These are phyloP conservation scores for Orgyia antiqua DNA, from an alignment of 2,888 invertebrate species.

Conservation along the genomic window DNA sequence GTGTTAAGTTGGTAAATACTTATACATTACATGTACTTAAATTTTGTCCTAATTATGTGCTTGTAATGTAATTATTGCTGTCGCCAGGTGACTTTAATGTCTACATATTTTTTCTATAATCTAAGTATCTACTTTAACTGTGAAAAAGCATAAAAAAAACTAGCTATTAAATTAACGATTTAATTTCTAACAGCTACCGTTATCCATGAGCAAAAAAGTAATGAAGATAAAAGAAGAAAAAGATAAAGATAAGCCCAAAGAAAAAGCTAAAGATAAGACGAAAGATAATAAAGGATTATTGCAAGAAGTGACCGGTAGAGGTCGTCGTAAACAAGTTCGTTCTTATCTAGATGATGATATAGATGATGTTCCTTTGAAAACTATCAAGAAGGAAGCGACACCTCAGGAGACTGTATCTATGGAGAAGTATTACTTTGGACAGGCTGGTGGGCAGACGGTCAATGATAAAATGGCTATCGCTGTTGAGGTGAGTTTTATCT, in stretches of 20 bases:
- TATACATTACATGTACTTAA: too few species aligned
- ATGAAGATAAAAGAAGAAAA: slow-evolving; percentile 60
- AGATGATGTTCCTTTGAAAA: slow-evolving; percentile 61
- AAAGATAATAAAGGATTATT: too few species aligned
- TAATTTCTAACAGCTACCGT: slow-evolving; percentile 42
- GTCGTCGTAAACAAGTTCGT: slow-evolving; percentile 45
- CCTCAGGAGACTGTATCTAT: slow-evolving; percentile 74
- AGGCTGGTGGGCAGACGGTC: slow-evolving; percentile 46
- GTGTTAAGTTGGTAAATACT: too few species aligned
- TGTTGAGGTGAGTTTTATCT: slow-evolving; percentile 47
- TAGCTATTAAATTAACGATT: too few species aligned
- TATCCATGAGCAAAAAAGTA: slow-evolving; percentile 49
- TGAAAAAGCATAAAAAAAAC: too few species aligned
- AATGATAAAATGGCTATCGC: slow-evolving; percentile 44
- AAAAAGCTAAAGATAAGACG: slow-evolving; percentile 25
- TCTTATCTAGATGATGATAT: slow-evolving; percentile 58
- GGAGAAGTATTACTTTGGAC: slow-evolving; percentile 82
- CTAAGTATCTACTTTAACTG: too few species aligned
- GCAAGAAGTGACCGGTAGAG: slow-evolving; percentile 17
- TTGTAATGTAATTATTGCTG: too few species aligned
- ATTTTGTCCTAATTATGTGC: too few species aligned
- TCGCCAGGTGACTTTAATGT: too few species aligned
- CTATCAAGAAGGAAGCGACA: slow-evolving; percentile 59
- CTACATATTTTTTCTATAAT: too few species aligned
- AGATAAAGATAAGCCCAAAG: slow-evolving; percentile 23